A percentile compares a stretch with the other conserved stretches of the same genome.
Conservation (phyloP, 2,113 vertebrate species). For the Condylura cristata region DNA sequence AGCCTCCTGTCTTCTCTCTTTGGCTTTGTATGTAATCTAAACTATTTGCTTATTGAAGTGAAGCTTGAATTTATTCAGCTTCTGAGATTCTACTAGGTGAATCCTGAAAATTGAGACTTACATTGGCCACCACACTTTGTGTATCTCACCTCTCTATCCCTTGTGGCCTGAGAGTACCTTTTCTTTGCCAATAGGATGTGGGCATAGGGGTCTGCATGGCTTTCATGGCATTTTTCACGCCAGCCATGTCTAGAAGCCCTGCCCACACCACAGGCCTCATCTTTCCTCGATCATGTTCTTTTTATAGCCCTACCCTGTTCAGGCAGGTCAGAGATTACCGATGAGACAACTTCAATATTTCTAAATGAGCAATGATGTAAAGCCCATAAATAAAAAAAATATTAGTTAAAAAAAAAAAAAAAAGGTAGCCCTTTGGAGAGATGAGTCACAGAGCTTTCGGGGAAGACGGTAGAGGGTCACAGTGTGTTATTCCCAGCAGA, state of each 20-base stretch:
- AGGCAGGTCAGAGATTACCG: neutral
- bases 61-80: neutral
- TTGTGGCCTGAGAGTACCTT: neutral
- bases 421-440: neutral
- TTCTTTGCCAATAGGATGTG: neutral
- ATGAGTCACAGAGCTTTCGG: neutral
- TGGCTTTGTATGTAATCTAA: neutral
- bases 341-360: neutral
- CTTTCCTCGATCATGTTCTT: neutral
- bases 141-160: neutral
- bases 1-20: neutral
- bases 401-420: too few relatives aligned
- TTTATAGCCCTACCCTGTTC: neutral
- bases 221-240: neutral
- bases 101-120: too few relatives aligned
- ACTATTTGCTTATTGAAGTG: neutral
- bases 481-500: neutral
- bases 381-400: too few relatives aligned
- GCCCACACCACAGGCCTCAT: accelerated
- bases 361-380: neutral
- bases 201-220: neutral
- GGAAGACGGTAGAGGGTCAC: neutral
- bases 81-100: neutral
- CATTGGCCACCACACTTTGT: neutral
- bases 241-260: neutral